Evolutionary conservation across 1,140 invertebrate species (phyloP).

Genomic region (Sesamia nonagrioides): DNA sequence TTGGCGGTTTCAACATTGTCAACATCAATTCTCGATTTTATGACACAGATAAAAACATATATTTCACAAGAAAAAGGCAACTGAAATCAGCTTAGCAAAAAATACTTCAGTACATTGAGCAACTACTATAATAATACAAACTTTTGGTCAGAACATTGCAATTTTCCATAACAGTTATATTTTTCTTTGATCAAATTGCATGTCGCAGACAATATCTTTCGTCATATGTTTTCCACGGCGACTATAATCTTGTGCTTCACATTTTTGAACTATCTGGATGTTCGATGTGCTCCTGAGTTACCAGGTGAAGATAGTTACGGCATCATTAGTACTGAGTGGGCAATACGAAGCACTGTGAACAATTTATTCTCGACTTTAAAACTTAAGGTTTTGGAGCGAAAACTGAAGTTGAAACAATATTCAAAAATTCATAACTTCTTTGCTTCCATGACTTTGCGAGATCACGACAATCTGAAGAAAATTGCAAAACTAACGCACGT

Average conservation of each 20-base stretch:
- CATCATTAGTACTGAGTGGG: constrained; percentile 37
- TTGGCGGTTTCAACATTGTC: too few species aligned
- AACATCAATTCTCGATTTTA: background rate
- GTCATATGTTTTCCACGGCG: constrained; percentile 2
- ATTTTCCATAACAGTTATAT: background rate
- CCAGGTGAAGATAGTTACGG: constrained; percentile 30
- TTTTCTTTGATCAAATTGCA: background rate
- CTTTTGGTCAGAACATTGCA: constrained; percentile 4
- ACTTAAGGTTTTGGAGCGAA: background rate
- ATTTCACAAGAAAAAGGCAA: background rate
- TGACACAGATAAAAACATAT: background rate
- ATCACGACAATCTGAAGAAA: constrained; percentile 62
- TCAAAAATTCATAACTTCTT: constrained; percentile 66
- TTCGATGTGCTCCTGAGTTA: background rate
- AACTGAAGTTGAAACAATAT: constrained; percentile 14
- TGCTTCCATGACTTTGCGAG: constrained; percentile 59
- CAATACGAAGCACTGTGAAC: constrained; percentile 46
- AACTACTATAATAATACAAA: constrained; percentile 30
- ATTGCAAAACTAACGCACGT: constrained; percentile 66
- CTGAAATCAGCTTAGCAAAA: background rate
- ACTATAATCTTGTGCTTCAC: constrained; percentile 16
- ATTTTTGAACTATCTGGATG: background rate
- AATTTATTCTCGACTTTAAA: constrained; percentile 39
- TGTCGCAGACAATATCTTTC: constrained; percentile 1
- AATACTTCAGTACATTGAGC: constrained; percentile 23